Evolutionary conservation across 2,113 vertebrate species (phyloP), one percentile per base, ranked within the genome.

Genomic region (Galemys pyrenaicus): DNA sequence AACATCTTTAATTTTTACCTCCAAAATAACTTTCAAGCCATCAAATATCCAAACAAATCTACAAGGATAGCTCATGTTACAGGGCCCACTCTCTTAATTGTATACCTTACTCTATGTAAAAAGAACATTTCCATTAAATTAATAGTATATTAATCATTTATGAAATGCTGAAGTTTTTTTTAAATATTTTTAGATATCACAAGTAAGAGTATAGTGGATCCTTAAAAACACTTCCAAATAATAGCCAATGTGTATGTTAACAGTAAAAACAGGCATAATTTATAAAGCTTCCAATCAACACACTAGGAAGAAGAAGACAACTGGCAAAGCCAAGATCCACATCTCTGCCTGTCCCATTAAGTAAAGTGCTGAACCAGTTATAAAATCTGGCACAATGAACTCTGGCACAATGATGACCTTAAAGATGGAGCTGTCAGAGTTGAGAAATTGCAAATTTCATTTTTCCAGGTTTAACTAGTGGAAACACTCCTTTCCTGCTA

Each of bases 211-310:
- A 20, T 6, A 92, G 60, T 75, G 1, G 67, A 85, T 24, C 32
- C 2, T 73, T 94, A 91, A 85, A 90, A 81, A 51, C n/a, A 60
- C 9, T 91, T 96, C 65, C 37, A 94, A 93, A 77, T 62, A 81
- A 84, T n/a, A 85, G 51, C 22, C 41, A 85, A 44, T 35, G 39
- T 91, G 15, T 70, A 75, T 62, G 46, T 67, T 46, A 92, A 73
- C 9, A 81, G 17, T 58, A 89, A 85, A 68, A 70, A 73, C 0
- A 73, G 24, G 78, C 70, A 20, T 71, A 93, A 81, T 19, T 67
- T 73, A 67, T 75, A 81, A 89, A 85, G 74, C 11, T 82, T 80
- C n/a, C 67, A 46, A 86, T 54, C 75, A 89, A 82, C 32, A 3
- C 46, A 78, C 0, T 56, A 71, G 37, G 60, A 84, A 12, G 8